A percentile compares a stretch with the other conserved stretches of the same genome.
phyloP scores from a whole-genome alignment of 2,888 invertebrate species.

The Chymomyza procnemis region DNA sequence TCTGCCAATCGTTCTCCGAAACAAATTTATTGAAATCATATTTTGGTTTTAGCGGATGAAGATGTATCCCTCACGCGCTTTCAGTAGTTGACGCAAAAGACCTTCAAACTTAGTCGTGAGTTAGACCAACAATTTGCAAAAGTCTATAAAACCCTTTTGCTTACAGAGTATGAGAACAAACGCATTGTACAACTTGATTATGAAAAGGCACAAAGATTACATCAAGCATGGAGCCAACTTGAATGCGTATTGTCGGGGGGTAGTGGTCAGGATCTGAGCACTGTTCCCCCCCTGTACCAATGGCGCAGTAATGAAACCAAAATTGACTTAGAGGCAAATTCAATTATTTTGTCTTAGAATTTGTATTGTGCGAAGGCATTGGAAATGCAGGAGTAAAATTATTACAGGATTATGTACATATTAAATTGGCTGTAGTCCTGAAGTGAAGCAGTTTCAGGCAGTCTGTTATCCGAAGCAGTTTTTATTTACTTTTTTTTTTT shows the following conservation, averaged over 20 bases:
- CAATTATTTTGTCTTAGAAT: neutral
- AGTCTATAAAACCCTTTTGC: no score
- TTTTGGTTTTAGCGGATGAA: no score
- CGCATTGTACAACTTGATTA: conserved; percentile 32
- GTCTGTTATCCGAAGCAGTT: neutral
- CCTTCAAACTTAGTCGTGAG: no score
- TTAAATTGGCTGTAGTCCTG: conserved; percentile 9
- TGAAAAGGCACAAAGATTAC: conserved; percentile 16
- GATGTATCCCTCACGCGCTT: no score
- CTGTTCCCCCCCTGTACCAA: neutral
- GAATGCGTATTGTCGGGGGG: neutral
- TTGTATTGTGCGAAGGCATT: neutral
- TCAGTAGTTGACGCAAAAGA: no score
- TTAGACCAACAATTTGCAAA: no score
- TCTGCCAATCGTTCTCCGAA: no score
- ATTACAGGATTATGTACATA: conserved; percentile 13
- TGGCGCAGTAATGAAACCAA: neutral
- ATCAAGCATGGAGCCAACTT: neutral
- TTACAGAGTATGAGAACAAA: neutral
- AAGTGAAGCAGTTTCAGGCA: neutral
- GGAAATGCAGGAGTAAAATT: neutral
- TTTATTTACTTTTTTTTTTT: conserved; percentile 22
- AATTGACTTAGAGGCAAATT: conserved; percentile 8
- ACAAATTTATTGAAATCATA: no score
- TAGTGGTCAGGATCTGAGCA: neutral